Conservation (phyloP, 2,888 invertebrate genomes). For the Anthoptus insignis region DNA sequence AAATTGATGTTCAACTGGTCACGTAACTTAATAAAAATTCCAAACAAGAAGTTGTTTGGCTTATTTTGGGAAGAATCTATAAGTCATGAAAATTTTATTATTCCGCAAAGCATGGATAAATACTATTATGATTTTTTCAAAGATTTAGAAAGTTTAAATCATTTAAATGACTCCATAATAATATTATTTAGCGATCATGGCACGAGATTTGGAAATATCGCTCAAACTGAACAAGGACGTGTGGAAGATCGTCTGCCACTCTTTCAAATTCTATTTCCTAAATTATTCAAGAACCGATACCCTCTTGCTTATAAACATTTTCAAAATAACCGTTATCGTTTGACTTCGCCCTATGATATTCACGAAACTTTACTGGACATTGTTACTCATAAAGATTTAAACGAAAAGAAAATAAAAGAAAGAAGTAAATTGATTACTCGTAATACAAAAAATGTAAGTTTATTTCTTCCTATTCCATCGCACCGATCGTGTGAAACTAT, state of each 20-base stretch:
- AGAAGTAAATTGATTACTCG: conserved; percentile 64
- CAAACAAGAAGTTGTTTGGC: conserved; percentile 89
- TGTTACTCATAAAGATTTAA: conserved; percentile 76
- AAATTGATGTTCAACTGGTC: conserved; percentile 91
- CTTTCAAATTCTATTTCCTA: conserved; percentile 90
- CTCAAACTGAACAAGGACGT: conserved; percentile 92
- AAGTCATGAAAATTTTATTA: conserved; percentile 93
- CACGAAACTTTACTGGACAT: conserved; percentile 92
- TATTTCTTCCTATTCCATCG: conserved; percentile 90
- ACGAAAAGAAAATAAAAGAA: conserved; percentile 54
- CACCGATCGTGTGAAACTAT: conserved; percentile 91
- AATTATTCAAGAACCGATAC: conserved; percentile 88
- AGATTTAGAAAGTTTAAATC: conserved; percentile 72
- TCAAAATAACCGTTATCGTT: conserved; percentile 86
- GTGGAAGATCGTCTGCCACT: conserved; percentile 95
- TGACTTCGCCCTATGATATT: conserved; percentile 92
- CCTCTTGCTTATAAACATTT: conserved; percentile 88
- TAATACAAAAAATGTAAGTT: conserved; percentile 79
- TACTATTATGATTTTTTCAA: conserved; percentile 86
- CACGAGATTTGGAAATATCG: conserved; percentile 93
- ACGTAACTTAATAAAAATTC: conserved; percentile 85
- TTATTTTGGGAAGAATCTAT: conserved; percentile 94
- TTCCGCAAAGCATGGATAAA: conserved; percentile 90
- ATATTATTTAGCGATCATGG: conserved; percentile 96
- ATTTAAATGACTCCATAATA: conserved; percentile 88